Base-by-base conservation (phyloP, 2,797 vertebrate genomes). In the Siniperca scherzeri region DNA sequence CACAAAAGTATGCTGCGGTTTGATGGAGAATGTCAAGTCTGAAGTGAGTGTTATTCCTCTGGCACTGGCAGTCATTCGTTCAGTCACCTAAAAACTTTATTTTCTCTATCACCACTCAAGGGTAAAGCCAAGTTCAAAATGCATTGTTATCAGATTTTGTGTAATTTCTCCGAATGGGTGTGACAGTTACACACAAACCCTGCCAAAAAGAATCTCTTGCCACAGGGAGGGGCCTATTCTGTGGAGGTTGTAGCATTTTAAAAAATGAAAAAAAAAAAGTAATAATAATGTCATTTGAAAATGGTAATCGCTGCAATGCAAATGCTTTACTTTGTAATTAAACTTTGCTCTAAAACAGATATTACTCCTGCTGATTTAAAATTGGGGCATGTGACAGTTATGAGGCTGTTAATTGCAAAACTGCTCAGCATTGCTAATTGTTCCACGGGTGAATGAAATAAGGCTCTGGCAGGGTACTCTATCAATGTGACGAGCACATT, bases 401-500 rank as follows among this genome's bases (percentile, higher is more conserved):
- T 88, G 91, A 93, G 91, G 92, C 93, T 91, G 93, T 96, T 96
- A 94, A 95, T 95, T 96, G 94, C 92, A 89, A 95, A 96, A 95
- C 93, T 95, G 93, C 92, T 95, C 93, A 94, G 95, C 95, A 95
- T 95, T 95, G 92, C 95, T 96, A 96, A 96, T 96, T 96, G 95
- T 94, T 95, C 93, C 83, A 77, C 69, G 88, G 93, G 91, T 93
- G 92, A 93, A 91, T 94, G 91, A 94, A 94, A 94, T 92, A 93
- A 93, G 90, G 88, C 90, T 89, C 80, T 92, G 91, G 94, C 92
- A 92, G 89, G 88, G 90, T 86, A 89, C 90, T 96, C 92, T 90
- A 91, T 95, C 92, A 94, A 89, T 40, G 83, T 94, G 92, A 94
- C 55, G 78, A 92, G 91, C 36, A 53, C 72, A 73, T 78, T 78